Evolutionary conservation across 2,888 invertebrate species (phyloP), one percentile per base, ranked within the genome.

Genomic region (Tiliacea aurago): DNA sequence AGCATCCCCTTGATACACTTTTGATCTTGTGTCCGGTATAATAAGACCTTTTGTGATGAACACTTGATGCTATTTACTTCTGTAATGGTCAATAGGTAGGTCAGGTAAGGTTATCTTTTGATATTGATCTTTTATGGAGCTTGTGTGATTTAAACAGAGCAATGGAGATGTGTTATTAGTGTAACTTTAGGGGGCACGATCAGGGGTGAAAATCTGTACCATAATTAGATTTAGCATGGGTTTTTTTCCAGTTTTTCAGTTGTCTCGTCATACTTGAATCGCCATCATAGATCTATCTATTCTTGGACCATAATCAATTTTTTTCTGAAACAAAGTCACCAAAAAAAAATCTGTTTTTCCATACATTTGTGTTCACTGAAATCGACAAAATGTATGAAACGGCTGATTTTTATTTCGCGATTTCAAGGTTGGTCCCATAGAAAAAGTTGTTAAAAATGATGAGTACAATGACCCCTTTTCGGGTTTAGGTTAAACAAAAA

Each of bases 1-100:
- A 90, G 87, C 85, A 85, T 90, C 90, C 89, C 88, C 82, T 73
- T 89, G 91, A 87, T 92, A 90, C 86, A 93, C 83, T 90, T 93
- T 91, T 90, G 91, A 91, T 92, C 93, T 93, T 90, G 78, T 74
- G 67, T 75, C 51, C 64, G 51, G 43, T 4, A 13, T 61, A 61
- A 20, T 9, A 9, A 28, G 7, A 59, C 4, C 18, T 23, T 63
- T 63, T 63, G 63, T 53, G 13, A 53, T 23, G 1, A 0, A 37
- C 15, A 62, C 49, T 68, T 63, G 51, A 53, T 53, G 23, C 15
- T 53, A 23, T 53, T 53, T 23, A 53, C 53, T 28, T 58, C 15
- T 62, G 65, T 53, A 4, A 63, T 61, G 53, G 81, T 78, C 74
- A 75, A 64, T 62, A 51, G 41, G 33, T 43, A 18, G 70, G 69